A percentile compares a stretch with the other conserved stretches of the same genome.
These are phyloP conservation scores for Ectemnius cavifrons DNA, from an alignment of 2,888 invertebrate species.

Conservation along the genomic window DNA sequence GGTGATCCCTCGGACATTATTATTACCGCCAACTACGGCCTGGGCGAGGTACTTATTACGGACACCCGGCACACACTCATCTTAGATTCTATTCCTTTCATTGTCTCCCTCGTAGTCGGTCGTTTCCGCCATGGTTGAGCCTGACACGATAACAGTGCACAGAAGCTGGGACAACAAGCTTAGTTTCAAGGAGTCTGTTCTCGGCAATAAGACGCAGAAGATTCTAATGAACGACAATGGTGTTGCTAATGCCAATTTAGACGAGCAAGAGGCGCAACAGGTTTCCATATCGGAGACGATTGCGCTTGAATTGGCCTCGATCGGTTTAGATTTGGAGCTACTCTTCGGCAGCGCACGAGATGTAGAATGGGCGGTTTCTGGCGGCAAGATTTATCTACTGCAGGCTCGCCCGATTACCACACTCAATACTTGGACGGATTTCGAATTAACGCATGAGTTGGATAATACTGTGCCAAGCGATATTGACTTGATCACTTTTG, in stretches of 20 bases:
- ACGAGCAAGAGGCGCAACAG: slow-evolving; percentile 75
- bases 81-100: too few species aligned
- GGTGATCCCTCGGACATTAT: slow-evolving; percentile 84
- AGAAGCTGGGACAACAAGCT: slow-evolving; percentile 79
- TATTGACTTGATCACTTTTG: slow-evolving; percentile 84
- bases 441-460: slow-evolving; percentile 88
- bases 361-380: slow-evolving; percentile 88
- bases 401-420: slow-evolving; percentile 90
- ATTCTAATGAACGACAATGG: slow-evolving; percentile 79
- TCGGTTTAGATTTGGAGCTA: slow-evolving; percentile 83
- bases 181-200: slow-evolving; percentile 76
- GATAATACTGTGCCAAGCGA: slow-evolving; percentile 84
- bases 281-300: slow-evolving; percentile 81
- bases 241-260: slow-evolving; percentile 76
- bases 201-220: slow-evolving; percentile 81
- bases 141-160: slow-evolving; percentile 84
- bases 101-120: slow-evolving; percentile 81
- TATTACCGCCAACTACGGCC: slow-evolving; percentile 89
- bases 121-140: slow-evolving; percentile 88
- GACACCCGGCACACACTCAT: background rate
- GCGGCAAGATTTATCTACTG: slow-evolving; percentile 83
- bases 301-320: slow-evolving; percentile 80
- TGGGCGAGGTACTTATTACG: slow-evolving; percentile 84
- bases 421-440: slow-evolving; percentile 86
- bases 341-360: slow-evolving; percentile 86